Base-by-base conservation (phyloP, 2,797 vertebrate species). In the Threskiornis aethiopicus region DNA sequence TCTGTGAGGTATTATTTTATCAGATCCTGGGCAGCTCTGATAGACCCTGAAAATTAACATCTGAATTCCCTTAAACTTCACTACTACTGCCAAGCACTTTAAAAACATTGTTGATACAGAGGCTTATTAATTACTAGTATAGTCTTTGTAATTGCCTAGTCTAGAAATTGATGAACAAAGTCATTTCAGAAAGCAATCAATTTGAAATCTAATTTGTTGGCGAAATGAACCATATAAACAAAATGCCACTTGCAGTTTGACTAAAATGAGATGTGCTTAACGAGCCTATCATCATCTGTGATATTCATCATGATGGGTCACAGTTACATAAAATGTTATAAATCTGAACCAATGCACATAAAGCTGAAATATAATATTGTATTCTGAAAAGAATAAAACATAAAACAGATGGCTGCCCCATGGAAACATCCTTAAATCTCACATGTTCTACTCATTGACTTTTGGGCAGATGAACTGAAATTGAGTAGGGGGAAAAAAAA, bases 141-240 rank as follows among this genome's bases (percentile, higher is more conserved):
- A 96, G 97, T 96, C 95, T 97, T 98, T 97, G 90, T 97, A 98
- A 98, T 98, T 98, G 96, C 97, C 81, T 98, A 87, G 80, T 95
- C 97, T 96, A 96, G 89, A 97, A 98, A 98, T 93, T 98, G 98
- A 98, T 98, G 98, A 98, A 98, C 97, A 97, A 98, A 98, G 97
- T 97, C 95, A 97, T 98, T 98, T 97, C 95, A 91, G 97, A 98
- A 97, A 98, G 98, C 97, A 98, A 98, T 98, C 98, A 98, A 98
- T 98, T 98, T 98, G 96, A 98, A 98, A 98, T 98, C 98, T 98
- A 98, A 98, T 98, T 98, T 98, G 98, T 98, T 97, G 98, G 98
- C 79, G 97, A 98, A 98, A 98, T 98, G 98, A 98, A 98, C 98
- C 98, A 98, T 98, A 97, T 97, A 98, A 98, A 98, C 98, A 98